These are phyloP conservation scores for Protonibea diacanthus DNA, from an alignment of 2,797 vertebrate species.

Conservation along the genomic window DNA sequence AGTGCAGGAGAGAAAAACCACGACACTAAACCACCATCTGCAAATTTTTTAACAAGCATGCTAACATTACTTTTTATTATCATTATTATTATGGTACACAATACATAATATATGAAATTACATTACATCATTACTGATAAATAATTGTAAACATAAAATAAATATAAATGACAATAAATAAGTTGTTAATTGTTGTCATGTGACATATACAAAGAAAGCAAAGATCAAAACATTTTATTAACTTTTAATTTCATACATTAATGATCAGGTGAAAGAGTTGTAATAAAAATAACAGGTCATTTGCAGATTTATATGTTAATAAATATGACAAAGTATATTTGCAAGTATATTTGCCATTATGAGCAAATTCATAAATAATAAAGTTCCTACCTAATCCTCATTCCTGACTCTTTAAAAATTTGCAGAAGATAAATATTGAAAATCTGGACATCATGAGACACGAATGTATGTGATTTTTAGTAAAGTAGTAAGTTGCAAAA, in stretches of 20 bases:
- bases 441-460: background rate
- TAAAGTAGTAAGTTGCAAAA: slow-evolving; percentile 3
- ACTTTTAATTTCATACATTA: background rate
- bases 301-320: background rate
- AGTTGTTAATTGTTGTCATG: background rate
- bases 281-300: background rate
- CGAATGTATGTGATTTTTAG: background rate
- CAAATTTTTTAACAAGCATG: background rate
- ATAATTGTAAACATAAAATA: background rate
- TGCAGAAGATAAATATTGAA: background rate
- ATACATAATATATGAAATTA: background rate
- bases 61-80: background rate
- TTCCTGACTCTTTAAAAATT: background rate
- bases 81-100: too few species aligned
- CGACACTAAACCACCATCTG: background rate
- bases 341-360: background rate
- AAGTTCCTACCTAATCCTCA: background rate
- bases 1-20: background rate
- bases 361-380: background rate
- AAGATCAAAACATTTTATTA: slow-evolving; percentile 1
- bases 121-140: background rate
- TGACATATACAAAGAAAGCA: background rate
- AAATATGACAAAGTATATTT: slow-evolving; percentile 1
- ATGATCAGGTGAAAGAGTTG: background rate
- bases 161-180: background rate